These are phyloP conservation scores for Argopecten irradians DNA, from an alignment of 1,140 invertebrate species.

Conservation along the genomic window DNA sequence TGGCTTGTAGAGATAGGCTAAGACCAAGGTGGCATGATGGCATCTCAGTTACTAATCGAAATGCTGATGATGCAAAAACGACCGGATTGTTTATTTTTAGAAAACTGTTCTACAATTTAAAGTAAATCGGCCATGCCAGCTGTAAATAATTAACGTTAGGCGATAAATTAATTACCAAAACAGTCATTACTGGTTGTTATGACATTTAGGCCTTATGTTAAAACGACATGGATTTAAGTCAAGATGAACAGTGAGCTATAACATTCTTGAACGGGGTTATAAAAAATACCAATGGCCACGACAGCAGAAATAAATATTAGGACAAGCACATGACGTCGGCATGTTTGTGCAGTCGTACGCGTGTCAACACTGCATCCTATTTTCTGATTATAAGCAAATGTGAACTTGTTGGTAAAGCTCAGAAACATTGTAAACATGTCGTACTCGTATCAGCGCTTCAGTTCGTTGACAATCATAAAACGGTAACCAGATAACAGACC, in stretches of 20 bases:
- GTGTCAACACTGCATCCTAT: background rate
- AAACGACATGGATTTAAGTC: too few species aligned
- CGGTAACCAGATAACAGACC: background rate
- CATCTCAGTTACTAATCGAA: conserved; percentile 37
- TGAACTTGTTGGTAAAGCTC: background rate
- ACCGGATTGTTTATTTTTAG: conserved; percentile 26
- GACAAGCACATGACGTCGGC: background rate
- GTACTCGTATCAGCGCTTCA: background rate
- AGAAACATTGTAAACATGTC: background rate
- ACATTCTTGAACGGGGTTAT: too few species aligned
- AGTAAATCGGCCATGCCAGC: too few species aligned
- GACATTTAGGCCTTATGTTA: too few species aligned
- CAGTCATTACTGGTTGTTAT: too few species aligned
- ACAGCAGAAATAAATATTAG: background rate
- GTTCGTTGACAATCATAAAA: conserved; percentile 9
- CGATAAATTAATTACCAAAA: too few species aligned
- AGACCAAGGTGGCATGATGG: conserved; percentile 44
- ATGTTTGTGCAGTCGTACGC: conserved; percentile 8
- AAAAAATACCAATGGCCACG: background rate
- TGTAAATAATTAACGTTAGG: too few species aligned
- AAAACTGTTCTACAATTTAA: too few species aligned
- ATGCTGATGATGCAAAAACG: background rate
- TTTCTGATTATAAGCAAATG: background rate
- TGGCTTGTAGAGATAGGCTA: too few species aligned
- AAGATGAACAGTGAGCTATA: too few species aligned